A percentile compares a stretch with the other conserved stretches of the same genome.
Conservation (phyloP, 37 sponge, comb jelly and placozoan species). For the Beroe forskalii region DNA sequence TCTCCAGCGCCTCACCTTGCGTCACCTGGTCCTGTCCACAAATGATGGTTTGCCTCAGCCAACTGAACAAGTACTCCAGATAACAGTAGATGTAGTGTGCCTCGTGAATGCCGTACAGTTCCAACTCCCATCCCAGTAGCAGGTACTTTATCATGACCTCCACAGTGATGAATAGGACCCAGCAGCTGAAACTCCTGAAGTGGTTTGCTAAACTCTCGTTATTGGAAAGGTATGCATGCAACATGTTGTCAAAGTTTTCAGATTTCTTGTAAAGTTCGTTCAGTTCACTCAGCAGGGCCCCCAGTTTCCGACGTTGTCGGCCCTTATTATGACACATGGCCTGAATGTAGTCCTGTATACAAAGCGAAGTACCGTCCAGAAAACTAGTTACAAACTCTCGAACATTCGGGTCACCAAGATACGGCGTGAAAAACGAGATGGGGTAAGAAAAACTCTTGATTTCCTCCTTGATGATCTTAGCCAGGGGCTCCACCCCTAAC, state of each 20-base stretch:
- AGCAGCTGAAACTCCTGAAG: conserved; percentile 48
- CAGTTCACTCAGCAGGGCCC: conserved; percentile 29
- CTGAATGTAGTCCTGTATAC: conserved; percentile 54
- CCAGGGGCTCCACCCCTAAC: conserved; percentile 21
- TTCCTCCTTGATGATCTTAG: conserved; percentile 45
- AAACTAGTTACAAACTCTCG: background rate
- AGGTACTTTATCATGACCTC: conserved; percentile 85
- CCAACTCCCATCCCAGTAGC: conserved; percentile 82
- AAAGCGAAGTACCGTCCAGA: conserved; percentile 21
- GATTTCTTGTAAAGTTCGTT: conserved; percentile 23
- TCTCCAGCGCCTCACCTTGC: conserved; percentile 64
- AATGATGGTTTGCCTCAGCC: conserved; percentile 75
- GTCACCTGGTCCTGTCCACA: conserved; percentile 70
- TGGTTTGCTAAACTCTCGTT: conserved; percentile 11
- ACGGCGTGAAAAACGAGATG: conserved; percentile 41
- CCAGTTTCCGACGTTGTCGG: conserved; percentile 30
- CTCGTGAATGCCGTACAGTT: conserved; percentile 87
- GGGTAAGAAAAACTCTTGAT: conserved; percentile 41
- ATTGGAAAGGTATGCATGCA: conserved; percentile 5
- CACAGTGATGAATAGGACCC: conserved; percentile 22
- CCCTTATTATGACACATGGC: conserved; percentile 63
- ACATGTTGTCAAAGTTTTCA: conserved; percentile 34
- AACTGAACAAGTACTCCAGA: conserved; percentile 88
- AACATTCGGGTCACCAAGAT: background rate
- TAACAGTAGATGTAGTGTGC: conserved; percentile 92